Percentiles rank a stretch among this genome's conserved stretches.
Conservation (phyloP, 2,888 invertebrate species). For the Geophilus truncorum region DNA sequence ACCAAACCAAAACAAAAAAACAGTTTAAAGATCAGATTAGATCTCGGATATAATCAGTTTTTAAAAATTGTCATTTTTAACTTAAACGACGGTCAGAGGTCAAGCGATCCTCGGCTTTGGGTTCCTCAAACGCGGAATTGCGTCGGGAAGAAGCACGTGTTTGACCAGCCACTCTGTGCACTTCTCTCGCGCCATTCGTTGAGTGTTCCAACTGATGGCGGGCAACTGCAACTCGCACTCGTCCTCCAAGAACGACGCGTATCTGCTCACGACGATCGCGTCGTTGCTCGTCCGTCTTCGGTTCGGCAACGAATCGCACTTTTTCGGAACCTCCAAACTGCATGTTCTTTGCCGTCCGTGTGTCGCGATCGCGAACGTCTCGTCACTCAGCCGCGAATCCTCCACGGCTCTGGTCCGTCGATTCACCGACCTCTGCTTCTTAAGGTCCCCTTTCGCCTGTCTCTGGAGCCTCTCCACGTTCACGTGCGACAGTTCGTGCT, state of each 20-base stretch:
- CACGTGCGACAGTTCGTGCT: slow-evolving; percentile 9
- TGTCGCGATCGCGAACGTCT: background rate
- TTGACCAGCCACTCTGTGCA: slow-evolving; percentile 33
- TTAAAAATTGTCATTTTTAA: background rate
- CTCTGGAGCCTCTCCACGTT: background rate
- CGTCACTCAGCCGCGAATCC: background rate
- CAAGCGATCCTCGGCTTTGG: background rate
- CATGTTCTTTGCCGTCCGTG: background rate
- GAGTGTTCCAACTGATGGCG: slow-evolving; percentile 4
- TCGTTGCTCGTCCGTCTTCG: background rate
- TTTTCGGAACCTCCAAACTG: background rate
- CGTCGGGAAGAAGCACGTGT: slow-evolving; percentile 28
- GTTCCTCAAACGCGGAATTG: background rate
- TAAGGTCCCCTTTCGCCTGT: background rate
- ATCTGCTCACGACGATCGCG: background rate
- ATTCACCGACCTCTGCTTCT: background rate
- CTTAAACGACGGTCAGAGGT: background rate
- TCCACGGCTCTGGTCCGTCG: background rate
- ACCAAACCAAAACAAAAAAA: no score
- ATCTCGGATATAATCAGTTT: no score
- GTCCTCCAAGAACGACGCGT: background rate
- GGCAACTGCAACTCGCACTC: background rate
- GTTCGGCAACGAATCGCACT: background rate
- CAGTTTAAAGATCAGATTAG: no score
- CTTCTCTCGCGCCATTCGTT: background rate